phyloP scores from a whole-genome alignment of 1,140 invertebrate species.

The Atopsyche davidsoni region DNA sequence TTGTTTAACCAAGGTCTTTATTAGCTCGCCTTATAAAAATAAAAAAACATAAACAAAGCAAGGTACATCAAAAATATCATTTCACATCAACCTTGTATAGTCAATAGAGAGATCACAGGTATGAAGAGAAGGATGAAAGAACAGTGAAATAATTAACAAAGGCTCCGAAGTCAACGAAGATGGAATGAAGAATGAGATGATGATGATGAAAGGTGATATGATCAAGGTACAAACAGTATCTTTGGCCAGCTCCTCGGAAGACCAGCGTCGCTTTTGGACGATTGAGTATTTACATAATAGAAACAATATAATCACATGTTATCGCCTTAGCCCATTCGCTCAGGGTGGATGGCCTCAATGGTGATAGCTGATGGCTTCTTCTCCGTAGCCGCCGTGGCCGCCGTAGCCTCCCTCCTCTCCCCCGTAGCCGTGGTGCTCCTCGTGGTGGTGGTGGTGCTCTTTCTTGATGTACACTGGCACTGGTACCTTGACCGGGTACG shows the following conservation, averaged over 20 bases:
- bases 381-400: too few relatives aligned
- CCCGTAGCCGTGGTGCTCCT: constrained; percentile 31
- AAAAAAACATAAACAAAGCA: constrained; percentile 21
- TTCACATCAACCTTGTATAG: constrained; percentile 9
- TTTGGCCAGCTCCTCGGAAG: constrained; percentile 15
- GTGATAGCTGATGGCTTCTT: constrained; percentile 9
- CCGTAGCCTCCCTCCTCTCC: constrained; percentile 12
- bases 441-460: constrained; percentile 38
- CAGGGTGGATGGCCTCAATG: constrained; percentile 2
- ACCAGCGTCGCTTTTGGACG: constrained; percentile 9
- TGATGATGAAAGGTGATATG: constrained; percentile 7
- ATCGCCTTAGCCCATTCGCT: constrained; percentile 1
- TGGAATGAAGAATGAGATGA: constrained; percentile 4
- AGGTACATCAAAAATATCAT: constrained; percentile 1
- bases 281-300: constrained; percentile 18
- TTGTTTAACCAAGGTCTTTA: constrained; percentile 18
- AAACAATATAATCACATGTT: constrained; percentile 16
- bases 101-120: constrained; percentile 17
- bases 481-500: constrained; percentile 65
- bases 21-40: constrained; percentile 17
- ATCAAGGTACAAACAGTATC: constrained; percentile 16
- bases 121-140: constrained; percentile 5
- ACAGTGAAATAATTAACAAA: constrained; percentile 13
- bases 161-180: constrained; percentile 7
- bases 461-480: constrained; percentile 47